phyloP scores from a whole-genome alignment of 2,113 vertebrate genomes.

The Pica pica region DNA sequence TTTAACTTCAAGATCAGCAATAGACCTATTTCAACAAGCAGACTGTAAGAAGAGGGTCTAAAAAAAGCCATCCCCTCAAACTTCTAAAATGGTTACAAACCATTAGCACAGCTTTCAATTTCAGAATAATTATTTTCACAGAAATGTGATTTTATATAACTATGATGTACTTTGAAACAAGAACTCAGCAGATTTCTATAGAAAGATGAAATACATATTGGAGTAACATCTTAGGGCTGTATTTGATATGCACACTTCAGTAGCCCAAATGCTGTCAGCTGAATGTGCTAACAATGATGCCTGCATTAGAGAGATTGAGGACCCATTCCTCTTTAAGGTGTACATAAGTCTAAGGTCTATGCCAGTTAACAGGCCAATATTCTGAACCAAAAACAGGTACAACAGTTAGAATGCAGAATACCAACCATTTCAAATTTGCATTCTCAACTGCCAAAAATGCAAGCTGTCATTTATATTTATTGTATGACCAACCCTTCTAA shows the following conservation, averaged over 20 bases:
- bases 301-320: neutral
- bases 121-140: neutral
- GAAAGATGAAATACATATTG: neutral
- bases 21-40: neutral
- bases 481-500: neutral
- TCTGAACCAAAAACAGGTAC: neutral
- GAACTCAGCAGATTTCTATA: neutral
- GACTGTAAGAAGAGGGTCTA: neutral
- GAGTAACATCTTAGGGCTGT: neutral
- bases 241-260: neutral
- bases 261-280: neutral
- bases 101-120: neutral
- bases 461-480: neutral
- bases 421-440: neutral
- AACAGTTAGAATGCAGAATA: neutral
- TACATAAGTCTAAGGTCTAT: rapidly evolving
- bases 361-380: neutral
- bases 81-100: neutral
- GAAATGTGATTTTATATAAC: neutral
- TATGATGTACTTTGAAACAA: neutral
- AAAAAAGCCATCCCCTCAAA: neutral
- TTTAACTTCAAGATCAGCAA: neutral
- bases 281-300: neutral
- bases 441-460: neutral
- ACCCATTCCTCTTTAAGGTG: neutral